Conservation (phyloP, 2,888 invertebrate genomes). For the Caenorhabditis macrosperma region DNA sequence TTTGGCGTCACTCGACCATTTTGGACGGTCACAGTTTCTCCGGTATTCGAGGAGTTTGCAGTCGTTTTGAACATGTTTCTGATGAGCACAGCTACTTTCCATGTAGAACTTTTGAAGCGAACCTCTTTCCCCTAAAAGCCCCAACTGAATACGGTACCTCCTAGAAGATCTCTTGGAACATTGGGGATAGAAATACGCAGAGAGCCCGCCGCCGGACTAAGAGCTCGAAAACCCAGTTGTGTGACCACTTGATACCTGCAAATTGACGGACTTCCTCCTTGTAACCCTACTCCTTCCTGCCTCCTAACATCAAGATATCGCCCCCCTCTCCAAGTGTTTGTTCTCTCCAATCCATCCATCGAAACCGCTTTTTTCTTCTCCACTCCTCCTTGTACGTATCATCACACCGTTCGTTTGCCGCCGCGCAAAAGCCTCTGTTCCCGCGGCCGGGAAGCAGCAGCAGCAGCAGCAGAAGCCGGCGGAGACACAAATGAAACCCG, state of each 20-base stretch:
- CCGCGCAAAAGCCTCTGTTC: slow-evolving; percentile 38
- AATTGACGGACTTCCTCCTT: slow-evolving; percentile 46
- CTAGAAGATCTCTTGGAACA: too few relatives aligned
- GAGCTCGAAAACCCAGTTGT: background rate
- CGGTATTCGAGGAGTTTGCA: too few relatives aligned
- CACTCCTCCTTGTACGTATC: slow-evolving; percentile 23
- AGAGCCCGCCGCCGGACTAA: background rate
- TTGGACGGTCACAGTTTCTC: too few relatives aligned
- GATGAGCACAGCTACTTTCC: too few relatives aligned
- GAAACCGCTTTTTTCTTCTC: slow-evolving; percentile 15
- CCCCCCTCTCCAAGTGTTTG: slow-evolving; percentile 22
- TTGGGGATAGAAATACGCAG: too few relatives aligned
- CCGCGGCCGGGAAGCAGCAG: slow-evolving; percentile 7
- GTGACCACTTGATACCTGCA: slow-evolving; percentile 39
- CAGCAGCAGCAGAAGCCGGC: background rate
- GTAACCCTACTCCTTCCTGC: background rate
- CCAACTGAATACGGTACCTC: too few relatives aligned
- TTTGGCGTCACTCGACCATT: too few relatives aligned
- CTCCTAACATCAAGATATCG: slow-evolving; percentile 6
- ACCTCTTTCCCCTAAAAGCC: too few relatives aligned
- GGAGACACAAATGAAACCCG: slow-evolving; percentile 23
- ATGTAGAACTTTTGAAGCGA: too few relatives aligned
- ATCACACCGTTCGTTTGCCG: slow-evolving; percentile 20
- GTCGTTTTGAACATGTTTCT: too few relatives aligned
- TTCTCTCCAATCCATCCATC: background rate